Evolutionary conservation across 2,888 invertebrate species (phyloP).

Genomic region (Yponomeuta malinellus): DNA sequence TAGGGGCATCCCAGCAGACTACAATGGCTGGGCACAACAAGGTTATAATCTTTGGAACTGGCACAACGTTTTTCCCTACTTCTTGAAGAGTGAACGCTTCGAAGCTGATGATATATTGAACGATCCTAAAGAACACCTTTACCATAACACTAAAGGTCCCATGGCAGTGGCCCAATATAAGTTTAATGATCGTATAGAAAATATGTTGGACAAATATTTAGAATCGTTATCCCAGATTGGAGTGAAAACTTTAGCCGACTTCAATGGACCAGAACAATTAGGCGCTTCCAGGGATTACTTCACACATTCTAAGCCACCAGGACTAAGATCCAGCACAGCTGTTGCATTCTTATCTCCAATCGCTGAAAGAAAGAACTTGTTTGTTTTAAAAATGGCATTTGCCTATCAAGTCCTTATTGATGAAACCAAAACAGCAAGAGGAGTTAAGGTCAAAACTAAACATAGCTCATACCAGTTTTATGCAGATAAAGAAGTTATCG

Average conservation of each 20-base stretch:
- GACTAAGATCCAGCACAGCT: conserved; percentile 26
- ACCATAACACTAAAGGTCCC: conserved; percentile 44
- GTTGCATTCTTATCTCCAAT: conserved; percentile 30
- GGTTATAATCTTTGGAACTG: conserved; percentile 79
- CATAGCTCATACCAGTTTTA: conserved; percentile 2
- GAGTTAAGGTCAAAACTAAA: conserved; percentile 7
- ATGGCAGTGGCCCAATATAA: conserved; percentile 47
- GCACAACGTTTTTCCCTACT: conserved; percentile 77
- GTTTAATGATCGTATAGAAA: conserved; percentile 32
- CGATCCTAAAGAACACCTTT: conserved; percentile 34
- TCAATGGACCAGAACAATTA: conserved; percentile 65
- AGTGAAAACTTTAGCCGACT: conserved; percentile 57
- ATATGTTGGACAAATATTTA: conserved; percentile 45
- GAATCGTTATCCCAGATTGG: conserved; percentile 61
- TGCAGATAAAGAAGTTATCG: conserved; percentile 11
- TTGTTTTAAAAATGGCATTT: conserved; percentile 29
- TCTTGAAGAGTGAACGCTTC: conserved; percentile 80
- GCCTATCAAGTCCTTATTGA: conserved; percentile 30
- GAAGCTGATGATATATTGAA: conserved; percentile 24
- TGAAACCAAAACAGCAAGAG: conserved; percentile 19
- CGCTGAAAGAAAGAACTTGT: conserved; percentile 29
- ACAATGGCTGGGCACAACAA: conserved; percentile 78
- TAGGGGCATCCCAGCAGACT: conserved; percentile 77
- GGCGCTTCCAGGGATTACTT: conserved; percentile 50
- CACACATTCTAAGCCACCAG: conserved; percentile 7